Conservation (phyloP, 2,113 vertebrate genomes). For the Actinemys pallida region DNA sequence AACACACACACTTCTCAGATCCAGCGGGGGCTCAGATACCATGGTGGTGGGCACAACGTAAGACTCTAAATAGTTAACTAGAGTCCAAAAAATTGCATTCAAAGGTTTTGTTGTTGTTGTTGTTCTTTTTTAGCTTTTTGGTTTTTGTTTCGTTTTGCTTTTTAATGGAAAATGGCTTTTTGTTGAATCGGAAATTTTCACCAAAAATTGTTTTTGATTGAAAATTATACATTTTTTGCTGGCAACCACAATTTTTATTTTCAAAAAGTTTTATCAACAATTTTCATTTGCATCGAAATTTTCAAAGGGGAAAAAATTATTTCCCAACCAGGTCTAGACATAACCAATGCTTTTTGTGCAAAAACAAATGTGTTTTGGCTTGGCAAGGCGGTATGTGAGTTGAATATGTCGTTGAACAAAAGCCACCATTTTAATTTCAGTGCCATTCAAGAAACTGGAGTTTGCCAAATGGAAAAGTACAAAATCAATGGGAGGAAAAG, state of each 20-base stretch:
- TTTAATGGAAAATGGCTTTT: accelerated
- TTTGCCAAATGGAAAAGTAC: not conserved
- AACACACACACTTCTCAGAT: not conserved
- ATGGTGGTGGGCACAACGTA: not conserved
- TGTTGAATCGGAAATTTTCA: not conserved
- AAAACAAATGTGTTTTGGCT: accelerated
- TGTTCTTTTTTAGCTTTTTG: not conserved
- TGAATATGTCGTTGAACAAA: not conserved
- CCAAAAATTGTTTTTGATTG: not conserved
- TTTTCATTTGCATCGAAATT: not conserved
- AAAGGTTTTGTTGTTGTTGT: not conserved
- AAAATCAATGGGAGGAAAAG: not conserved
- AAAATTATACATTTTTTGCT: not conserved
- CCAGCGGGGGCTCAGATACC: no score
- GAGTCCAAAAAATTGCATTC: not conserved
- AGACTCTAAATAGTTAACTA: not conserved
- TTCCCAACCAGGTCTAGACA: not conserved
- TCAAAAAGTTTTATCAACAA: not conserved
- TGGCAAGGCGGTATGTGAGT: not conserved
- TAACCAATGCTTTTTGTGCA: not conserved
- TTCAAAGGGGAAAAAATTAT: accelerated
- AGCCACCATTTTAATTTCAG: accelerated
- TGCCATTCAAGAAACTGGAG: not conserved
- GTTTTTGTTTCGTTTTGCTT: not conserved
- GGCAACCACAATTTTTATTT: not conserved